Conservation (phyloP, 2,888 invertebrate genomes). For the Nycteola revayana region DNA sequence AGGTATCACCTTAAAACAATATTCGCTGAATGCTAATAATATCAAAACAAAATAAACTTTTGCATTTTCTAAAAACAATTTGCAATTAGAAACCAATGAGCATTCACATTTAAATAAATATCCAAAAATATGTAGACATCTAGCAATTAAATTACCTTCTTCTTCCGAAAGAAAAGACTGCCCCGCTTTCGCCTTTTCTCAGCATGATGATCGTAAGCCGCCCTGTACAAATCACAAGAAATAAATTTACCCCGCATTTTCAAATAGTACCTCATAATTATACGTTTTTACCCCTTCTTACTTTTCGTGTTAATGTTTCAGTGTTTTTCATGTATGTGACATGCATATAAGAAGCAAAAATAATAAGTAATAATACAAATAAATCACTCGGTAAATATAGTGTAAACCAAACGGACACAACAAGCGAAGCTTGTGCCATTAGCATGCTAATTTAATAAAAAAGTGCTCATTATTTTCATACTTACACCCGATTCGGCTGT, state of each 20-base stretch:
- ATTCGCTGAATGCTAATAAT: too few relatives aligned
- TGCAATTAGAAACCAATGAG: too few relatives aligned
- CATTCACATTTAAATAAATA: too few relatives aligned
- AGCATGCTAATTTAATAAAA: constrained; percentile 36
- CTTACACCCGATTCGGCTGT: constrained; percentile 10
- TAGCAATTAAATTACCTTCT: too few relatives aligned
- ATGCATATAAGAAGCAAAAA: constrained; percentile 29
- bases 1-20: too few relatives aligned
- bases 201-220: constrained; percentile 87
- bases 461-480: constrained; percentile 11
- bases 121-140: background rate
- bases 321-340: constrained; percentile 18
- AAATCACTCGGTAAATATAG: constrained; percentile 21
- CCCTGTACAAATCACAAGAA: constrained; percentile 56
- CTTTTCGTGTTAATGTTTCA: constrained; percentile 11
- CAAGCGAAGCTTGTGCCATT: constrained; percentile 47
- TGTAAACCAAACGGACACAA: constrained; percentile 37
- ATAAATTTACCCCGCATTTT: background rate
- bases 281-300: too few relatives aligned
- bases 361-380: constrained; percentile 22
- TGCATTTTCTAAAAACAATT: too few relatives aligned
- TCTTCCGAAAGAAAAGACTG: constrained; percentile 95
- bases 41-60: too few relatives aligned
- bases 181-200: constrained; percentile 94
- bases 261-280: background rate